These are phyloP conservation scores for Microdon myrmicae DNA, from an alignment of 2,888 invertebrate genomes.

Conservation along the genomic window DNA sequence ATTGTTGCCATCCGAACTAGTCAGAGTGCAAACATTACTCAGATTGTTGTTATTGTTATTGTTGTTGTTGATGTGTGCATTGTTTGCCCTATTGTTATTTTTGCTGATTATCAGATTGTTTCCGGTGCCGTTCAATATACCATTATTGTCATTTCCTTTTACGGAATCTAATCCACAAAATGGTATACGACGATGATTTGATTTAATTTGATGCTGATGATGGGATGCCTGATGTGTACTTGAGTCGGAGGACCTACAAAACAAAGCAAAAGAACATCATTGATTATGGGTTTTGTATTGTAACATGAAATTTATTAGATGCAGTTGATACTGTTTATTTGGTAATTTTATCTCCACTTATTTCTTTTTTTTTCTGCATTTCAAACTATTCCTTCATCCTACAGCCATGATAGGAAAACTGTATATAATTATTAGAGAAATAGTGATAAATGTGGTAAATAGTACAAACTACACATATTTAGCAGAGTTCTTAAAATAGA, in stretches of 20 bases:
- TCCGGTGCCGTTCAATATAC: constrained; percentile 53
- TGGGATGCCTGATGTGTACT: constrained; percentile 43
- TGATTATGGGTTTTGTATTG: background rate
- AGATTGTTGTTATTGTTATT: constrained; percentile 9
- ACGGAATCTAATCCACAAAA: constrained; percentile 61
- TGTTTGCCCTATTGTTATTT: constrained; percentile 29
- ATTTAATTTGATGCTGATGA: constrained; percentile 55
- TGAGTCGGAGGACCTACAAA: constrained; percentile 53
- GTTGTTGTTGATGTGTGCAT: constrained; percentile 13
- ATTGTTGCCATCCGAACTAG: constrained; percentile 52
- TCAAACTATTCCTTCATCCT: no score
- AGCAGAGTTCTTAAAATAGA: no score
- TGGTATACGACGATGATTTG: constrained; percentile 60
- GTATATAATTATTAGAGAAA: no score
- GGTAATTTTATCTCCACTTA: no score
- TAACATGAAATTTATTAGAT: background rate
- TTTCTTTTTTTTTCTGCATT: no score
- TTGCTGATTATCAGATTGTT: constrained; percentile 46
- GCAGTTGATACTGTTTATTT: no score
- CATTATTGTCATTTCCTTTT: constrained; percentile 61
- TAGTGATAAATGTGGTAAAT: no score
- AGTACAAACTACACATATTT: no score
- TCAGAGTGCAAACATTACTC: constrained; percentile 36
- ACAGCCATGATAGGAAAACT: no score
- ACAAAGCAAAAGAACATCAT: constrained; percentile 4